Evolutionary conservation across 2,888 invertebrate species (phyloP), one percentile per base, ranked within the genome.

Genomic region (Tenthredo livida): DNA sequence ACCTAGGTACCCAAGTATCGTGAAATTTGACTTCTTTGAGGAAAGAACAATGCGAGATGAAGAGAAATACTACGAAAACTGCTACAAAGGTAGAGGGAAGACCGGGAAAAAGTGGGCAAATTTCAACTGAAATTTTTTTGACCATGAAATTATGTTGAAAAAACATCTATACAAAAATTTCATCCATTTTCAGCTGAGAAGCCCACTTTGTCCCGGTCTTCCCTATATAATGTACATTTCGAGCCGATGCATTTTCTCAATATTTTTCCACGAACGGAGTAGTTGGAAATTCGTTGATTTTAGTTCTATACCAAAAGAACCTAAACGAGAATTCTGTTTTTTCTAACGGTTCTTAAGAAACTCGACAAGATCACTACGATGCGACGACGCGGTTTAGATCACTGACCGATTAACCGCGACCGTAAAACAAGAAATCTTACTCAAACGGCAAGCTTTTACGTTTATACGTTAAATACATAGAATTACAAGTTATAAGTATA

Each of bases 341-440:
- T 80, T 80, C 80, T 80, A 80, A 80, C 80, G 80, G 80, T 80
- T 58, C 80, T 80, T 40, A 37, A 37, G 17, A 61, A 80, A 61
- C 80, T 61, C 61, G 37, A 50, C 61, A 40, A 29, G n/a, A 61
- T 25, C 21, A 80, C 58, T 5, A 15, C 77, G 58, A 37, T 15
- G 15, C 33, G 78, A 58, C 17, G 17, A 54, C 29, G 43, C 40
- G 40, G 40, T 61, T 15, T 40, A 80, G 80, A 80, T 80, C 80
- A 80, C 80, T 80, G 80, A 80, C 80, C 80, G 80, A 80, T 80
- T 61, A 80, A 80, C 80, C 80, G 80, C 80, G 80, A 80, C 58
- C 54, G 33, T 40, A 25, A 80, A 37, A 61, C n/a, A 37, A 61
- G 40, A 61, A 61, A 80, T 80, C 61, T 58, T 21, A 61, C 61